Evolutionary conservation across 2,888 invertebrate species (phyloP), one percentile per base, ranked within the genome.

Genomic region (Endomychus coccineus): DNA sequence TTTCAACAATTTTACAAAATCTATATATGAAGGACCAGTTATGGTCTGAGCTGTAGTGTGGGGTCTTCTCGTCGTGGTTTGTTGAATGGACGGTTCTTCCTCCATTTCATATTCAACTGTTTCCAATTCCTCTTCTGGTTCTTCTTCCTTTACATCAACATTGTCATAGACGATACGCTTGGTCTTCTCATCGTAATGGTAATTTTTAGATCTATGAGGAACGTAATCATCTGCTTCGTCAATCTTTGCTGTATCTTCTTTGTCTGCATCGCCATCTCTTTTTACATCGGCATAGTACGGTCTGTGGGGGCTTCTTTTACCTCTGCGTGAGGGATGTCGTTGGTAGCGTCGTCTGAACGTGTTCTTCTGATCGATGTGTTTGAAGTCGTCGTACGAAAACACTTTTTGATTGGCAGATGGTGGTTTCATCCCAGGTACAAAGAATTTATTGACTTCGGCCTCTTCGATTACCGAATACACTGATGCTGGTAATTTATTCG

Each of bases 101-200:
- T 52, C 46, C n/a, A 50, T 46, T 43, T 58, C 58, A 16, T 50
- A 45, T 27, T 56, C 54, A 23, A 55, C 55, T 9, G 54, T 46
- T 27, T 53, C 52, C 11, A 44, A 44, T 15, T 52, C 51, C 16
- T 51, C 50, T 24, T 49, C 52, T 27, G 47, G 48, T 36, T 48
- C 34, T 34, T 41, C 34, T 35, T 46, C 24, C 13, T 39, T 24
- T 37, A 44, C 19, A 30, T 29, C 16, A 22, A 40, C 36, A 5
- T 48, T 40, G 28, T 61, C 56, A 34, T 67, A 67, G 21, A 66
- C 48, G 17, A 66, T 65, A 42, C 51, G 50, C 2, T 56, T 56
- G 9, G 55, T 59, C 46, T 60, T 56, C 28, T 59, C 61, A 38
- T 66, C 65, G 42, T 64, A 66, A 40, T 62, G 59, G 39, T 56